Conservation (phyloP, 2,113 vertebrate genomes). For the Eurypyga helias region DNA sequence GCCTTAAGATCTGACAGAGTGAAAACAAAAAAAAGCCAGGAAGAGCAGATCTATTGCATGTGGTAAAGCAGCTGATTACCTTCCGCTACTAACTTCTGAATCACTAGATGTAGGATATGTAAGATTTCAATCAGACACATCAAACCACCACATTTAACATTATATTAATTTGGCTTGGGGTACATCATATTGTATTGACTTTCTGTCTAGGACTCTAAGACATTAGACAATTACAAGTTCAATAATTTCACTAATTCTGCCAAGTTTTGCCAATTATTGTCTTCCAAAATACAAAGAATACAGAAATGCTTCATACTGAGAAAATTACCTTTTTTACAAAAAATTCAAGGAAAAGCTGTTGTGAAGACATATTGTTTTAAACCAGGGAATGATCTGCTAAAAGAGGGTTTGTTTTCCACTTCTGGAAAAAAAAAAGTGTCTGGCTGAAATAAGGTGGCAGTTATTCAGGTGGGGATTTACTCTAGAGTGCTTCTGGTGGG, state of each 20-base stretch:
- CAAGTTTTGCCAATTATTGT: constrained; percentile 30
- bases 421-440: not conserved
- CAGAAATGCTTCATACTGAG: not conserved
- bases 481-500: not conserved
- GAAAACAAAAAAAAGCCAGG: not conserved
- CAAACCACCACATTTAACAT: not conserved
- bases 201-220: constrained; percentile 30
- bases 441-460: not conserved
- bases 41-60: not conserved
- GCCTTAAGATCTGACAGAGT: not conserved
- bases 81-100: not conserved
- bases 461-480: not conserved
- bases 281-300: constrained; percentile 1
- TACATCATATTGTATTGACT: constrained; percentile 53
- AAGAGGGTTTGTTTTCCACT: not conserved
- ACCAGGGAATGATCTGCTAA: not conserved
- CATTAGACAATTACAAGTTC: constrained; percentile 32
- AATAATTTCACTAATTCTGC: constrained; percentile 47
- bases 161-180: constrained; percentile 19
- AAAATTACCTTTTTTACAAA: not conserved
- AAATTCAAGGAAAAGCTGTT: not conserved
- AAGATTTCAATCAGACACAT: not conserved
- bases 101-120: not conserved
- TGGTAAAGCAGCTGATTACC: not conserved
- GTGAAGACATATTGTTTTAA: not conserved